These are phyloP conservation scores for Chaetophractus vellerosus DNA, from an alignment of 2,797 vertebrate species.

Conservation along the genomic window DNA sequence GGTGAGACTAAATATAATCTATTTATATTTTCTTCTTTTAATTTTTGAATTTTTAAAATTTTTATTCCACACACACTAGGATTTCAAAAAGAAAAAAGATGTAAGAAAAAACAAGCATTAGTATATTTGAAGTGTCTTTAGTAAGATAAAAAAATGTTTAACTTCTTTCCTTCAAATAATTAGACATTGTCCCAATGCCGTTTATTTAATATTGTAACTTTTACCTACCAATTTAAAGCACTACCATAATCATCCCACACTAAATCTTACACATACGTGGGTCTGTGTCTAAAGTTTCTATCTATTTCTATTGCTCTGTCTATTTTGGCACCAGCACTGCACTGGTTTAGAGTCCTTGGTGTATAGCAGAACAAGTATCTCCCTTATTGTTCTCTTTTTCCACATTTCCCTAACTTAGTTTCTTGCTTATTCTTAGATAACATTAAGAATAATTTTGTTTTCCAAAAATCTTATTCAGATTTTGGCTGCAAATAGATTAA, in stretches of 20 bases:
- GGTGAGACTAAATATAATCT: too few species aligned
- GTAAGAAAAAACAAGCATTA: not conserved
- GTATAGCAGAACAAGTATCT: conserved; percentile 67
- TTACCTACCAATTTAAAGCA: not conserved
- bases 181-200: not conserved
- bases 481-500: conserved; percentile 18
- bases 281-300: not conserved
- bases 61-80: too few species aligned
- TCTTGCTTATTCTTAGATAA: not conserved
- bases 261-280: not conserved
- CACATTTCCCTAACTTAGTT: conserved; percentile 36
- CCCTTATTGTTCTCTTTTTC: conserved; percentile 68
- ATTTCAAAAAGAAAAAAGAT: too few species aligned
- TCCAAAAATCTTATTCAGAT: conserved; percentile 26
- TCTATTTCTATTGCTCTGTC: conserved; percentile 67
- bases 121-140: not conserved
- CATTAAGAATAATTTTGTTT: conserved; percentile 69
- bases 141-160: not conserved
- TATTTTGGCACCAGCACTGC: conserved; percentile 57
- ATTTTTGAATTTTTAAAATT: too few species aligned
- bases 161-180: not conserved
- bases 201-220: not conserved
- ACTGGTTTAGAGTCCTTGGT: conserved; percentile 75
- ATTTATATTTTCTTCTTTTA: too few species aligned
- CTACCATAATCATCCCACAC: not conserved